Conservation (phyloP, 2,888 invertebrate genomes). For the Bibio marci region DNA sequence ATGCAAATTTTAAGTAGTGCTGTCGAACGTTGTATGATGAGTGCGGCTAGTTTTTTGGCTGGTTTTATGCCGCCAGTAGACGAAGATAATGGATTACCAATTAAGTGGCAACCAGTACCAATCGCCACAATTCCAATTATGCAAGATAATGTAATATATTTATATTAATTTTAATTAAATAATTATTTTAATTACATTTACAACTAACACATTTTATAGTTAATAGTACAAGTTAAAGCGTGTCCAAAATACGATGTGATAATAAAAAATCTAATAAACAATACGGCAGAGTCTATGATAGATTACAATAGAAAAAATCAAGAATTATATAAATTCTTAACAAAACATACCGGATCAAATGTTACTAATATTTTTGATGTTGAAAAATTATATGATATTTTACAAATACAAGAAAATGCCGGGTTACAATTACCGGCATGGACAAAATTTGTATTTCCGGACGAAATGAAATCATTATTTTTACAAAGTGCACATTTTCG, state of each 20-base stretch:
- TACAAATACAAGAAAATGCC: conserved; percentile 45
- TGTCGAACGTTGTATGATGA: conserved; percentile 70
- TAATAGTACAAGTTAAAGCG: conserved; percentile 30
- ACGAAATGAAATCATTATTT: conserved; percentile 45
- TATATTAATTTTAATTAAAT: too few species aligned
- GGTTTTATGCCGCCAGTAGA: conserved; percentile 38
- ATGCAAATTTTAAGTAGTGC: conserved; percentile 56
- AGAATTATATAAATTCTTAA: conserved; percentile 46
- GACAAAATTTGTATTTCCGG: conserved; percentile 51
- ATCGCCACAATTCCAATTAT: conserved; percentile 55
- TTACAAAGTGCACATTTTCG: conserved; percentile 50
- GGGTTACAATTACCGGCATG: conserved; percentile 56
- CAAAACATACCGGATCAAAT: conserved; percentile 35
- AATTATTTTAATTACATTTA: neutral
- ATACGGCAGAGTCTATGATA: too few species aligned
- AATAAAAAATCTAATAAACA: too few species aligned
- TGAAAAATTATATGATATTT: conserved; percentile 52
- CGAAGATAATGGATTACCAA: conserved; percentile 22
- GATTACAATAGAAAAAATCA: too few species aligned
- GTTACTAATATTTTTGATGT: conserved; percentile 44
- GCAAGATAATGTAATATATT: conserved; percentile 47
- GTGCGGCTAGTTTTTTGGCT: conserved; percentile 63
- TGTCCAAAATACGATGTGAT: conserved; percentile 37
- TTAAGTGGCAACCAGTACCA: conserved; percentile 75
- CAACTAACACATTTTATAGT: conserved; percentile 11